phyloP scores from a whole-genome alignment of 2,888 invertebrate genomes.

The Cheilosia soror region DNA sequence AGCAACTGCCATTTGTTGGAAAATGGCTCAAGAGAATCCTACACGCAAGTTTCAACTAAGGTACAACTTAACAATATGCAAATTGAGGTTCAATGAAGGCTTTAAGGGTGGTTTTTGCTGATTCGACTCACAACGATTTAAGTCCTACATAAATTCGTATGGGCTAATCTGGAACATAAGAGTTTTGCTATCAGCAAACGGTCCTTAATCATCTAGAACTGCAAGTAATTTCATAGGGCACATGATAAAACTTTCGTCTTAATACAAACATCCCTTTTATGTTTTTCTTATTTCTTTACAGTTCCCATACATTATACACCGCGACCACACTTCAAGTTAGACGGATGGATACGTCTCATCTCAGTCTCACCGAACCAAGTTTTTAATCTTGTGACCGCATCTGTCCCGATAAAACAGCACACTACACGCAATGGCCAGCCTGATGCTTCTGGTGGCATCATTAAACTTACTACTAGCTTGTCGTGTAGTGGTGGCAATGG shows the following conservation, averaged over 20 bases:
- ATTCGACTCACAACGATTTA: too few relatives aligned
- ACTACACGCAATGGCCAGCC: constrained; percentile 19
- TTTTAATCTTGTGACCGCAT: constrained; percentile 55
- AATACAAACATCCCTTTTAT: background rate
- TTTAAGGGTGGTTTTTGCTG: too few relatives aligned
- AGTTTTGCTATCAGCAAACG: too few relatives aligned
- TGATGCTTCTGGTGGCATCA: constrained; percentile 37
- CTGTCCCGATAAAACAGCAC: constrained; percentile 52
- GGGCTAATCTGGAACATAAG: too few relatives aligned
- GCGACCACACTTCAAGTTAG: background rate
- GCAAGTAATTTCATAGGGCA: too few relatives aligned
- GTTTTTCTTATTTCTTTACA: background rate
- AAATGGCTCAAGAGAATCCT: too few relatives aligned
- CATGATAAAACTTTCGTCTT: background rate
- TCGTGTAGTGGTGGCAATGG: background rate
- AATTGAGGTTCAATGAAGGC: too few relatives aligned
- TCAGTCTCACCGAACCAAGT: constrained; percentile 16
- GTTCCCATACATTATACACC: background rate
- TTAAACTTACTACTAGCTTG: background rate
- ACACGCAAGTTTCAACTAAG: too few relatives aligned
- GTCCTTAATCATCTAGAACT: background rate
- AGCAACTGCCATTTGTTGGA: too few relatives aligned
- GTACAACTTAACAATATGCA: too few relatives aligned
- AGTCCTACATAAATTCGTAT: too few relatives aligned
- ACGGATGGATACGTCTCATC: constrained; percentile 15